These are phyloP conservation scores for Echinops telfairi DNA, from an alignment of 2,113 vertebrate genomes.

Conservation along the genomic window DNA sequence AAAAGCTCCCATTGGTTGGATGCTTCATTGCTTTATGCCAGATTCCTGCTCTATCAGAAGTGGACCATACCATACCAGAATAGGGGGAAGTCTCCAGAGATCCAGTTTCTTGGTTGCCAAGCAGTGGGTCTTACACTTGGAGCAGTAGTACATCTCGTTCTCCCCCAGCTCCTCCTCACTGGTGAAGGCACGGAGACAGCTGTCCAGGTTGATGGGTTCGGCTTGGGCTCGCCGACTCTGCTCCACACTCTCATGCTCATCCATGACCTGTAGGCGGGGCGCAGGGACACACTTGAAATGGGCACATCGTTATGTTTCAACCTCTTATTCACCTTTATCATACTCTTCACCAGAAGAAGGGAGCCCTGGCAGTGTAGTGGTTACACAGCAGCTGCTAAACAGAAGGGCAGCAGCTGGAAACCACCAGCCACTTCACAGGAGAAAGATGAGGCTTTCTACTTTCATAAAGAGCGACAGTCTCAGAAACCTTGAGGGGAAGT, in stretches of 20 bases:
- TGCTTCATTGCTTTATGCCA: conserved; percentile 28
- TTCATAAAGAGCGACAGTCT: too few species aligned
- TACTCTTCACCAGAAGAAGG: background rate
- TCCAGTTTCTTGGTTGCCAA: conserved; percentile 99
- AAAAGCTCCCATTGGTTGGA: background rate
- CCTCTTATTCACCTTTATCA: background rate
- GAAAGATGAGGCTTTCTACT: too few species aligned
- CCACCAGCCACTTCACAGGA: too few species aligned
- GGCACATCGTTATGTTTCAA: background rate
- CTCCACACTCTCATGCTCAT: conserved; percentile 97
- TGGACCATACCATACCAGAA: conserved; percentile 89
- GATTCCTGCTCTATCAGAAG: background rate
- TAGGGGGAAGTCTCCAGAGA: conserved; percentile 97
- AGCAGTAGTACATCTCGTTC: conserved; percentile 99
- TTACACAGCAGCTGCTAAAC: too few species aligned
- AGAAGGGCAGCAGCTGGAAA: too few species aligned
- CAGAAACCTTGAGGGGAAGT: too few species aligned
- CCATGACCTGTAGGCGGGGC: conserved; percentile 90
- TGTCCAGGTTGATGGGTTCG: conserved; percentile 98
- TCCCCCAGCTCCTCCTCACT: conserved; percentile 97
- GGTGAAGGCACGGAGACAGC: conserved; percentile 97
- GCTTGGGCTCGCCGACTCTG: conserved; percentile 96
- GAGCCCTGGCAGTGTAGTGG: too few species aligned
- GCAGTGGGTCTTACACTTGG: conserved; percentile 97
- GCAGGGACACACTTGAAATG: background rate